These are phyloP conservation scores for Leptinotarsa lineolata DNA, from an alignment of 1,140 invertebrate genomes.

Conservation along the genomic window DNA sequence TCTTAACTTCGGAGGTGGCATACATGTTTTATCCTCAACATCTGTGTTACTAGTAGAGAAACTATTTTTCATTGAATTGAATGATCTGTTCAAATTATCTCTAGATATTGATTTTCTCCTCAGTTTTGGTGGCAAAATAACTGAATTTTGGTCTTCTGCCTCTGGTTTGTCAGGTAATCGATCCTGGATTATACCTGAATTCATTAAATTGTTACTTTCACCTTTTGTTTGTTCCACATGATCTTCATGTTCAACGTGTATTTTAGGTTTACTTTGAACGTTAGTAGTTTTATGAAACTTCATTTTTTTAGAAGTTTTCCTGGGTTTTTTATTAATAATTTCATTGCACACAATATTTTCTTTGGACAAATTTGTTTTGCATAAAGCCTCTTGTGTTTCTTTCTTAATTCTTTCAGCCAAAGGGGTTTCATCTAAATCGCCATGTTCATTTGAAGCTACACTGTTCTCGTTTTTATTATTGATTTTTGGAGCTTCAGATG, in stretches of 20 bases:
- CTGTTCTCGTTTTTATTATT: neutral
- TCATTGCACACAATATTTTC: neutral
- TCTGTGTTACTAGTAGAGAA: neutral
- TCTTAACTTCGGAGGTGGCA: constrained; percentile 1
- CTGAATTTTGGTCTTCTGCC: constrained; percentile 1
- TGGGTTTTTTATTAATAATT: neutral
- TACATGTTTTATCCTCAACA: constrained; percentile 7
- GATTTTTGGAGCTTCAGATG: neutral
- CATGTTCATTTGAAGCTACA: neutral
- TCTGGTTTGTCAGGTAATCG: neutral
- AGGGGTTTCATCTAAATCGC: constrained; percentile 2
- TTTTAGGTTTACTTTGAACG: neutral
- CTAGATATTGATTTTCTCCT: constrained; percentile 14
- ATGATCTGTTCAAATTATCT: constrained; percentile 5
- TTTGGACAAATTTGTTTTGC: neutral
- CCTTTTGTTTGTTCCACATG: neutral
- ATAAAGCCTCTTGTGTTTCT: neutral
- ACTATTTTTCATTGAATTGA: neutral
- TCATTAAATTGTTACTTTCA: neutral
- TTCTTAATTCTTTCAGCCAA: constrained; percentile 13
- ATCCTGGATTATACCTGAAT: neutral
- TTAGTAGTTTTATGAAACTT: neutral
- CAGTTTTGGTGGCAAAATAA: constrained; percentile 2
- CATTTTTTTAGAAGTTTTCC: neutral
- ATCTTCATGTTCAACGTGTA: neutral